Percentiles rank a stretch among this genome's conserved stretches.
Evolutionary conservation across 2,888 invertebrate genomes (phyloP).

Genomic region (Heliconius sara): DNA sequence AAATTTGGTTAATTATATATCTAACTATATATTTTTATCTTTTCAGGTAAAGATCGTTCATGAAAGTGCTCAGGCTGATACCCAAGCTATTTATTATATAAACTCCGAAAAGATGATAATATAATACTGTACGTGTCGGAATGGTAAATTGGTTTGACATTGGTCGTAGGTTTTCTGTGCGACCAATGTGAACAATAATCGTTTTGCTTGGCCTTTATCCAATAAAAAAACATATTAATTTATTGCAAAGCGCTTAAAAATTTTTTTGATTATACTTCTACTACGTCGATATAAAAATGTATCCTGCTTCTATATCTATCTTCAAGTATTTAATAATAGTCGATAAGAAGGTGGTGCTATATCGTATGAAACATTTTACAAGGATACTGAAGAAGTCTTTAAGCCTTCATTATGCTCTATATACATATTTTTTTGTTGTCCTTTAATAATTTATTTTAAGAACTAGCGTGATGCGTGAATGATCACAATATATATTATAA

Average conservation of each 20-base stretch:
- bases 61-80: background rate
- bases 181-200: background rate
- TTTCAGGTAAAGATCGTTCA: constrained; percentile 17
- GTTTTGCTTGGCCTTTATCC: background rate
- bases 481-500: constrained; percentile 1
- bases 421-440: background rate
- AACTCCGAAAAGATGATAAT: background rate
- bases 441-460: background rate
- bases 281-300: background rate
- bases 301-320: too few species aligned
- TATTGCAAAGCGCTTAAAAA: background rate
- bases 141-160: background rate
- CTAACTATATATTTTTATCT: background rate
- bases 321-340: too few species aligned
- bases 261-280: background rate
- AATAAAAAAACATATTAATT: background rate
- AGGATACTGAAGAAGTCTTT: background rate
- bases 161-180: background rate
- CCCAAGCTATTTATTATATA: background rate
- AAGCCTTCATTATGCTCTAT: background rate
- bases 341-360: background rate
- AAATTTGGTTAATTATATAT: background rate
- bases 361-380: background rate
- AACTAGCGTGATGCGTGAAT: background rate
- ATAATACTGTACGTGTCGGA: background rate